These are phyloP conservation scores for Phrynocephalus vlangalii DNA, from an alignment of 2,797 vertebrate species.

Conservation along the genomic window DNA sequence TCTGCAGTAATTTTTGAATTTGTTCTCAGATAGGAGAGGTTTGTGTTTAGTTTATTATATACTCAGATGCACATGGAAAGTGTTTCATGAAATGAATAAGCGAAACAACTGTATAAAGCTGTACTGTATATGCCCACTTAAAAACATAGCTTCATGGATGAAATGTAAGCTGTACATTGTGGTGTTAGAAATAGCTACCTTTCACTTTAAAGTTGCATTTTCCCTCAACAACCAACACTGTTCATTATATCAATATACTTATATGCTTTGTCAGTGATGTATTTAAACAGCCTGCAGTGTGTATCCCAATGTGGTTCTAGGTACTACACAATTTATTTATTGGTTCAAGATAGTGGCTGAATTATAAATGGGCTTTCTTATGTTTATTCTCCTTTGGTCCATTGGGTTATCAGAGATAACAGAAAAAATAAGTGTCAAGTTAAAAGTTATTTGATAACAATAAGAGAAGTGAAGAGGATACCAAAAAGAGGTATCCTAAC, in stretches of 20 bases:
- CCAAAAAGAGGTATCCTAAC: constrained; percentile 22
- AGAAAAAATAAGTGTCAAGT: constrained; percentile 60
- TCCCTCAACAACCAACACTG: not conserved
- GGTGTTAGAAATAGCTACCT: constrained; percentile 29
- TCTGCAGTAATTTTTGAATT: constrained; percentile 12
- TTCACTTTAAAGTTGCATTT: not conserved
- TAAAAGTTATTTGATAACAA: constrained; percentile 56
- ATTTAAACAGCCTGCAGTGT: not conserved
- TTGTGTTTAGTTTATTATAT: not conserved
- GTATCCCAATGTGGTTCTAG: not conserved
- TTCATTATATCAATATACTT: not conserved
- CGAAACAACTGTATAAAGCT: constrained; percentile 10
- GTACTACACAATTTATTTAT: not conserved
- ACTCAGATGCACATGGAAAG: not conserved
- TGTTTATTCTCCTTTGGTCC: constrained; percentile 31
- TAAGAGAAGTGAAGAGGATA: constrained; percentile 64
- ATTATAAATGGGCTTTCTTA: not conserved
- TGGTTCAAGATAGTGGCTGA: not conserved
- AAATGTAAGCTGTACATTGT: not conserved
- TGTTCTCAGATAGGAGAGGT: not conserved
- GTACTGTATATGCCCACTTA: constrained; percentile 24
- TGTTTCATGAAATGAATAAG: constrained; percentile 30
- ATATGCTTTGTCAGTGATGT: not conserved
- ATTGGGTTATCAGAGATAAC: constrained; percentile 43
- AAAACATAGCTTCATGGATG: not conserved